phyloP scores from a whole-genome alignment of 2,797 vertebrate genomes.

The Myiothlypis coronata region DNA sequence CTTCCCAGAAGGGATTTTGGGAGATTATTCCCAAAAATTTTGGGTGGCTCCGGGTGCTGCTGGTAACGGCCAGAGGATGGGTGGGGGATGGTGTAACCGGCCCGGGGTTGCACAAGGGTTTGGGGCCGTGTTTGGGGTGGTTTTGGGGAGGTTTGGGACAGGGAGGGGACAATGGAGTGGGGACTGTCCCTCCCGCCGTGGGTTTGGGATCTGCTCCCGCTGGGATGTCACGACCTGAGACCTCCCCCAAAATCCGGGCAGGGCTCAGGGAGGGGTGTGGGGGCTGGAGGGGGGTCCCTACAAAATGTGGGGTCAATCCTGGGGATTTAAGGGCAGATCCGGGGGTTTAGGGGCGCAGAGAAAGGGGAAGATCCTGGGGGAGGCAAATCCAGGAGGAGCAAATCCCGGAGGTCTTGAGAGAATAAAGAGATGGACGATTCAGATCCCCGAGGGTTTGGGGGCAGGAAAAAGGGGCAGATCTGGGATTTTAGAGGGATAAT shows the following conservation, averaged over 20 bases:
- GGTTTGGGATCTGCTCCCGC: background rate
- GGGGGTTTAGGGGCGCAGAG: background rate
- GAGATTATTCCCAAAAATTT: background rate
- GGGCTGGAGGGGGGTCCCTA: background rate
- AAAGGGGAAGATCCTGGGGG: background rate
- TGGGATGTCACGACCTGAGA: background rate
- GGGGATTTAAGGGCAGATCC: background rate
- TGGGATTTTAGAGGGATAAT: accelerated
- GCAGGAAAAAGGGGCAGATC: background rate
- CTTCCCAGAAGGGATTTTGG: accelerated
- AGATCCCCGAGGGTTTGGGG: background rate
- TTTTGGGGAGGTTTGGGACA: background rate
- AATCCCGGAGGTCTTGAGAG: background rate
- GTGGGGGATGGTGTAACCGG: background rate
- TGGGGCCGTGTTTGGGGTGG: background rate
- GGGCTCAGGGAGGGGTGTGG: background rate
- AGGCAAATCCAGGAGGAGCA: background rate
- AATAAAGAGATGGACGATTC: background rate
- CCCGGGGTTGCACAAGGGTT: background rate
- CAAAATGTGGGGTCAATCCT: accelerated
- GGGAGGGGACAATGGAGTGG: background rate
- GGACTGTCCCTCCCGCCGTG: accelerated
- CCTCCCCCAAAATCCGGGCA: background rate
- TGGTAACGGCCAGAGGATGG: accelerated
- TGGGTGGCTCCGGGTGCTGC: background rate